Conservation (phyloP, 2,113 vertebrate species). For the Pogonocichla stellata region DNA sequence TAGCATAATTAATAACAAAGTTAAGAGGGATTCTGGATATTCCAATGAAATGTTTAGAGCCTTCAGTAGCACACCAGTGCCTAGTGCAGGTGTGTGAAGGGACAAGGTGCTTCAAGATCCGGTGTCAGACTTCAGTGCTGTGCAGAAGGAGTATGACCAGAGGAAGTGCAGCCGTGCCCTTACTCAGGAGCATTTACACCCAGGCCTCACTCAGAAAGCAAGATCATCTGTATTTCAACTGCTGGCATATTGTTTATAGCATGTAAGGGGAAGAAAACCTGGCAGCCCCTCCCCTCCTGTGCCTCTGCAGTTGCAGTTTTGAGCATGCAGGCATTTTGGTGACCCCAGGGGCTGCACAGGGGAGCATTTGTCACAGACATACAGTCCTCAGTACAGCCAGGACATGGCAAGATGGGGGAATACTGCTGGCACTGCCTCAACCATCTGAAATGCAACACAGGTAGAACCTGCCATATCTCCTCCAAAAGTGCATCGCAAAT, state of each 20-base stretch:
- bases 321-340: neutral
- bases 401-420: neutral
- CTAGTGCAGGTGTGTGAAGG: neutral
- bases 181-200: neutral
- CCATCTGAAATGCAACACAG: neutral
- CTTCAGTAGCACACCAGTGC: neutral
- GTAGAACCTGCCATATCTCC: neutral
- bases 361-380: fast-evolving
- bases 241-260: neutral
- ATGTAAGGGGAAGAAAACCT: neutral
- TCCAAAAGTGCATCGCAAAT: neutral
- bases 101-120: neutral
- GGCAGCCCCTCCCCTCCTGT: neutral
- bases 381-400: neutral
- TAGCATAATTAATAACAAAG: slow-evolving; percentile 24
- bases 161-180: neutral
- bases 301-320: neutral
- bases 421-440: neutral
- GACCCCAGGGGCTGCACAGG: neutral
- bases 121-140: neutral
- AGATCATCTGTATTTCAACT: neutral
- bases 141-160: neutral
- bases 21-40: neutral
- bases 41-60: neutral
- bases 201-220: fast-evolving